Conservation (phyloP, 2,797 vertebrate species). For the Avahi laniger region DNA sequence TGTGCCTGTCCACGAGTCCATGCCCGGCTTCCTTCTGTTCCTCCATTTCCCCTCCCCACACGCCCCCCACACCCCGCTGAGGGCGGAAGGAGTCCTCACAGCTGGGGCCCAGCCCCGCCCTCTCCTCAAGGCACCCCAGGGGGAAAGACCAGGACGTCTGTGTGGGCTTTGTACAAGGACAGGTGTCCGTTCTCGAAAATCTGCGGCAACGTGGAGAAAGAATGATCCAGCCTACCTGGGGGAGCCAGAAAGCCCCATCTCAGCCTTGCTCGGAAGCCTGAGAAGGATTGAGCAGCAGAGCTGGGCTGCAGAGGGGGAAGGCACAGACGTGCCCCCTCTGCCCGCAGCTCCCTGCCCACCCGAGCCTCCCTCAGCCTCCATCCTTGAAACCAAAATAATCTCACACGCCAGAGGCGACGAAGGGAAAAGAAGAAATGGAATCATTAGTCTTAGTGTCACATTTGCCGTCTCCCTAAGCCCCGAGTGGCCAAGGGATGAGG, state of each 20-base stretch:
- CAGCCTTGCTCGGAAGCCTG: rapidly evolving
- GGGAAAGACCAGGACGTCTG: rapidly evolving
- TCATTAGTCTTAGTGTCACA: neutral
- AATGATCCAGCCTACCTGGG: rapidly evolving
- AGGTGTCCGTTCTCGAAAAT: neutral
- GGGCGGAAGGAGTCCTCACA: rapidly evolving
- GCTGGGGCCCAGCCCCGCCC: rapidly evolving
- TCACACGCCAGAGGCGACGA: neutral
- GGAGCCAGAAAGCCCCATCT: neutral
- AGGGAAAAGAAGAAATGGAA: neutral
- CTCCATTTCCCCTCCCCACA: neutral
- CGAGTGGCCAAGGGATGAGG: rapidly evolving
- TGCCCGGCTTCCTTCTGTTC: rapidly evolving
- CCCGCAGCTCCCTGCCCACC: neutral
- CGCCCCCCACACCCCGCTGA: rapidly evolving
- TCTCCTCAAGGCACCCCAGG: too few relatives aligned
- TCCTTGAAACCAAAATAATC: neutral
- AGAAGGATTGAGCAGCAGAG: too few relatives aligned
- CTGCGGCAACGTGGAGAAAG: neutral
- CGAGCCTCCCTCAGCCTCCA: rapidly evolving
- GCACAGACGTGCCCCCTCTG: rapidly evolving
- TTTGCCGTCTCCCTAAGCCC: neutral
- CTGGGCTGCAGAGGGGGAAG: rapidly evolving
- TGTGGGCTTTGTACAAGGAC: neutral
- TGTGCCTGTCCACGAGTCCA: rapidly evolving